phyloP scores from a whole-genome alignment of 2,888 invertebrate genomes.

The Mimumesa dahlbomi region DNA sequence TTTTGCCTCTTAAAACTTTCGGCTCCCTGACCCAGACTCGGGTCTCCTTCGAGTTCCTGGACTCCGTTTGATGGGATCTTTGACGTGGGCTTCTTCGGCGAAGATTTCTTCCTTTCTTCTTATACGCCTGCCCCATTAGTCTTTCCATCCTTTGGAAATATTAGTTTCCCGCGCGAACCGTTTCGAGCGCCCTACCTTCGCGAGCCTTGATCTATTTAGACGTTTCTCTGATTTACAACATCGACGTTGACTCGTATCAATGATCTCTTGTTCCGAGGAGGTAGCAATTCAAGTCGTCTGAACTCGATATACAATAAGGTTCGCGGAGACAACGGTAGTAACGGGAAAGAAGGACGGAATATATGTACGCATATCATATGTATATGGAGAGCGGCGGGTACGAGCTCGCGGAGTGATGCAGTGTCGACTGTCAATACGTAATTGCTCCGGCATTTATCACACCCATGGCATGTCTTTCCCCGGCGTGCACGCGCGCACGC shows the following conservation, averaged over 20 bases:
- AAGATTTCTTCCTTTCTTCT: slow-evolving; percentile 3
- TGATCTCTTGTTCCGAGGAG: slow-evolving; percentile 28
- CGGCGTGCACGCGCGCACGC: no score
- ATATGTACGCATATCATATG: slow-evolving; percentile 4
- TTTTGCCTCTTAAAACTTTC: slow-evolving; percentile 61
- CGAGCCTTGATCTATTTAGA: neutral
- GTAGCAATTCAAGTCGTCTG: slow-evolving; percentile 19
- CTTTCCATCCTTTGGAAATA: neutral
- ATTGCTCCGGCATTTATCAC: slow-evolving; percentile 71
- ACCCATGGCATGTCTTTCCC: slow-evolving; percentile 27
- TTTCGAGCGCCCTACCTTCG: neutral
- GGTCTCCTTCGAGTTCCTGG: slow-evolving; percentile 24
- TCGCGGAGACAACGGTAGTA: slow-evolving; percentile 9
- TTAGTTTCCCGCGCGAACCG: neutral
- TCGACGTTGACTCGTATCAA: slow-evolving; percentile 9
- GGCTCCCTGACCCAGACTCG: slow-evolving; percentile 63
- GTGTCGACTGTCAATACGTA: slow-evolving; percentile 67
- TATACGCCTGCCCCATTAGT: neutral
- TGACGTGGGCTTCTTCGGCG: slow-evolving; percentile 1
- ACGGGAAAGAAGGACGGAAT: neutral
- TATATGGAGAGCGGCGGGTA: neutral
- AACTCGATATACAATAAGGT: slow-evolving; percentile 16
- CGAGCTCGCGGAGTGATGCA: slow-evolving; percentile 42
- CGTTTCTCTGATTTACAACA: slow-evolving; percentile 7
- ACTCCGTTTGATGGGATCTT: slow-evolving; percentile 4